A percentile compares a stretch with the other conserved stretches of the same genome.
These are phyloP conservation scores for Eilema depressum DNA, from an alignment of 2,888 invertebrate genomes.

Conservation along the genomic window DNA sequence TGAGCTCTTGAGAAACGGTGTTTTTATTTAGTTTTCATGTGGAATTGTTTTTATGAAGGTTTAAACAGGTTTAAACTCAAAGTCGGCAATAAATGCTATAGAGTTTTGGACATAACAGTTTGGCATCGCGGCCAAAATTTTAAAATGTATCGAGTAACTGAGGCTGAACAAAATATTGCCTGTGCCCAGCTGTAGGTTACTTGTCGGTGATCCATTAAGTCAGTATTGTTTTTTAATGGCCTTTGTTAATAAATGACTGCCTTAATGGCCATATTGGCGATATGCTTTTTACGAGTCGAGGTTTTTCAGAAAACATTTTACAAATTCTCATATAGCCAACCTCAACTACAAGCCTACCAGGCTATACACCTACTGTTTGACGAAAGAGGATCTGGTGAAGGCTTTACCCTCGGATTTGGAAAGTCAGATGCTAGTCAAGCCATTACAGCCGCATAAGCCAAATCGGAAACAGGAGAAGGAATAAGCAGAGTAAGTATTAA, in stretches of 20 bases:
- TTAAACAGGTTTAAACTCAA: slow-evolving; percentile 30
- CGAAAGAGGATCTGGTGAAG: no score
- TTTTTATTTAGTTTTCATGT: slow-evolving; percentile 21
- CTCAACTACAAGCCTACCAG: no score
- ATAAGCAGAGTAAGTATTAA: no score
- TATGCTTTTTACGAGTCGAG: background rate
- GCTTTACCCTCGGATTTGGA: no score
- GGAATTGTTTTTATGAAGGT: slow-evolving; percentile 30
- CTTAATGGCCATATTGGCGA: slow-evolving; percentile 8
- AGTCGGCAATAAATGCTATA: slow-evolving; percentile 41
- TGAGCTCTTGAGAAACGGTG: background rate
- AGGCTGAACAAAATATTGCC: slow-evolving; percentile 40
- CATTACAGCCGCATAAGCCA: no score
- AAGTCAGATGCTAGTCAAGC: no score
- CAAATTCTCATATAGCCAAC: no score
- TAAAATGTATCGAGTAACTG: slow-evolving; percentile 25
- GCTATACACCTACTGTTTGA: no score
- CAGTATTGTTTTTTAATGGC: slow-evolving; percentile 42
- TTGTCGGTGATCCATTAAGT: slow-evolving; percentile 42
- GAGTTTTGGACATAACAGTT: slow-evolving; percentile 29
- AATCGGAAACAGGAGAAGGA: no score
- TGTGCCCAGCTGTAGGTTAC: slow-evolving; percentile 39
- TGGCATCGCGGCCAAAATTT: slow-evolving; percentile 41
- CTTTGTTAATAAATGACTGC: slow-evolving; percentile 23
- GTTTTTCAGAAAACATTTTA: background rate